Conservation (phyloP, 2,888 invertebrate genomes). For the Cataglyphis cursor region DNA sequence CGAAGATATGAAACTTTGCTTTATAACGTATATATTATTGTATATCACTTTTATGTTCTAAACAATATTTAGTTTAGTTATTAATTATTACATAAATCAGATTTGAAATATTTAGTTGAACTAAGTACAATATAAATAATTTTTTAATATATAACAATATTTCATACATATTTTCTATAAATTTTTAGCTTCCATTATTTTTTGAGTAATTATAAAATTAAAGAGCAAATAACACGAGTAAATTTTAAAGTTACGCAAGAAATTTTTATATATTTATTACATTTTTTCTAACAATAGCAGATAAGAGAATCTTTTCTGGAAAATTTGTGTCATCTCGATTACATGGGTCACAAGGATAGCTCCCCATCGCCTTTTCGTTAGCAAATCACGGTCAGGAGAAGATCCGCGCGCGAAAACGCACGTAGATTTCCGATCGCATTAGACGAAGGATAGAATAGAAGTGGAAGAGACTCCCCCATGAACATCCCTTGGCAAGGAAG, state of each 20-base stretch:
- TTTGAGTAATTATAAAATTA: slow-evolving; percentile 3
- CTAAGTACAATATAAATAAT: not conserved
- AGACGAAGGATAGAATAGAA: slow-evolving; percentile 62
- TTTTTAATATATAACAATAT: not conserved
- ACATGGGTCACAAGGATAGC: not conserved
- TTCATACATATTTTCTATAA: not conserved
- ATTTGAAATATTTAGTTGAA: not conserved
- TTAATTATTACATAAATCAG: not conserved
- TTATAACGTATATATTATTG: not conserved
- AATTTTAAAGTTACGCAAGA: not conserved
- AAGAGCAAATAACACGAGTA: not conserved
- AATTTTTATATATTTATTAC: slow-evolving; percentile 1
- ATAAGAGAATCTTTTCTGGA: not conserved
- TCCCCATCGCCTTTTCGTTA: slow-evolving; percentile 7
- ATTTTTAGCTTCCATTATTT: not conserved
- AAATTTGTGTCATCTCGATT: slow-evolving; percentile 2
- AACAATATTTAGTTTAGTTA: not conserved
- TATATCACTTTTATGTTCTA: not conserved
- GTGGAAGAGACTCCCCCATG: slow-evolving; percentile 62
- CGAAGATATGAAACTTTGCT: not conserved
- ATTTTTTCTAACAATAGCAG: not conserved
- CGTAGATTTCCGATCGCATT: slow-evolving; percentile 63
- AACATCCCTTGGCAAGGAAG: slow-evolving; percentile 73
- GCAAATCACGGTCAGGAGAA: slow-evolving; percentile 45
- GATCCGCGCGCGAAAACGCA: slow-evolving; percentile 46